Base-by-base conservation (phyloP, 2,888 invertebrate species). In the Ophonus ardosiacus region DNA sequence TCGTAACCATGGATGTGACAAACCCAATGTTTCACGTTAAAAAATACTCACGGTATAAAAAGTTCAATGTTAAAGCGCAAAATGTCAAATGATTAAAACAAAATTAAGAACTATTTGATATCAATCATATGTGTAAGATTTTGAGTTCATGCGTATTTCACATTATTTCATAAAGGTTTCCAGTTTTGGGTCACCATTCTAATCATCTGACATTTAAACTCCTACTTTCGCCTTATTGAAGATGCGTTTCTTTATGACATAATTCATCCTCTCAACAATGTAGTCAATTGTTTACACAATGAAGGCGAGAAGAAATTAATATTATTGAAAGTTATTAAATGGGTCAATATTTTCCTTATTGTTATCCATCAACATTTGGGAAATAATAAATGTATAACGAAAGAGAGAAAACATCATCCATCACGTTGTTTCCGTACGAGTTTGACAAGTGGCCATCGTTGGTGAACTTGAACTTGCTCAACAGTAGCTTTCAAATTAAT, bases 201-300 rank as follows among this genome's bases (percentile, higher is more conserved):
- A 57, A 81, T 40, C 15, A 0, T 38, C 56, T 82, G 82, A 82
- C 82, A 82, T 82, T 82, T 82, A 71, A 82, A 6, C 15, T 68
- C 31, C 71, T 31, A 71, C 68, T 71, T 82, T 81, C 63, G 71
- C 82, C 13, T 51, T 7, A n/a, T 71, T 71, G 56, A 82, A 82
- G 82, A 82, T 71, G 71, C 82, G 65, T 38, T 51, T 21, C 21
- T 18, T 81, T 24, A 59, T 79, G 31, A 61, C 38, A 61, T 80
- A 40, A 59, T 24, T 57, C n/a, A 57, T 57, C 18, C 4, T 38
- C 40, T 57, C 43, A 51, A 51, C 43, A 51, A 8, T 51, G 43
- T 51, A 13, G 6, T 8, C 43, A 51, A 51, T 10, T 51, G 43
- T 51, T 51, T 51, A 51, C 43, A 51, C 13, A 51, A 13, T 51